Evolutionary conservation across 2,888 invertebrate species (phyloP).

Genomic region (Aporophyla lueneburgensis): DNA sequence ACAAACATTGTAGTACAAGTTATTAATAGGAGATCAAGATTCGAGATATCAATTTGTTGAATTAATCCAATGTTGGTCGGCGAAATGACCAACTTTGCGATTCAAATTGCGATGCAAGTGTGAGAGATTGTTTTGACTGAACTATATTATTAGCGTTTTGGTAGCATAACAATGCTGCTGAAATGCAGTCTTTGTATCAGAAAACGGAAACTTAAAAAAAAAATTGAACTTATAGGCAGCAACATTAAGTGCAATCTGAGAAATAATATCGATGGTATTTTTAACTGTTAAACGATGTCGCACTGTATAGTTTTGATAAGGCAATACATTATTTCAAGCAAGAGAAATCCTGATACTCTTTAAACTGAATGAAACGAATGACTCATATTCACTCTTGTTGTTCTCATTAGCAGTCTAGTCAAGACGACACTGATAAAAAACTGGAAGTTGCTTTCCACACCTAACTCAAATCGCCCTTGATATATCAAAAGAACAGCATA

Average conservation of each 20-base stretch:
- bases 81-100: constrained; percentile 24
- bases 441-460: not conserved
- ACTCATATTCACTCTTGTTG: not conserved
- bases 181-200: not conserved
- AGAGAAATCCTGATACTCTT: not conserved
- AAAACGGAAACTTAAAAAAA: not conserved
- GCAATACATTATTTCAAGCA: not conserved
- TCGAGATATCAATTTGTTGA: constrained; percentile 16
- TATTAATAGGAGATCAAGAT: constrained; percentile 50
- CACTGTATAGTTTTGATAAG: not conserved
- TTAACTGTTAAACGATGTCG: no score
- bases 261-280: not conserved
- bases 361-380: not conserved
- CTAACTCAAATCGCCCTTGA: constrained; percentile 42
- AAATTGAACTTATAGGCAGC: not conserved
- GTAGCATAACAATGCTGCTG: not conserved
- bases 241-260: not conserved
- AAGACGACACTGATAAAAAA: not conserved
- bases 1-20: constrained; percentile 42
- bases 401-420: not conserved
- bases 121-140: not conserved
- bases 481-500: constrained; percentile 46
- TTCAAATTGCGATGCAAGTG: constrained; percentile 16
- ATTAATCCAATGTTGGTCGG: constrained; percentile 39
- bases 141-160: not conserved